phyloP scores from a whole-genome alignment of 2,797 vertebrate genomes.

The Champsocephalus esox region DNA sequence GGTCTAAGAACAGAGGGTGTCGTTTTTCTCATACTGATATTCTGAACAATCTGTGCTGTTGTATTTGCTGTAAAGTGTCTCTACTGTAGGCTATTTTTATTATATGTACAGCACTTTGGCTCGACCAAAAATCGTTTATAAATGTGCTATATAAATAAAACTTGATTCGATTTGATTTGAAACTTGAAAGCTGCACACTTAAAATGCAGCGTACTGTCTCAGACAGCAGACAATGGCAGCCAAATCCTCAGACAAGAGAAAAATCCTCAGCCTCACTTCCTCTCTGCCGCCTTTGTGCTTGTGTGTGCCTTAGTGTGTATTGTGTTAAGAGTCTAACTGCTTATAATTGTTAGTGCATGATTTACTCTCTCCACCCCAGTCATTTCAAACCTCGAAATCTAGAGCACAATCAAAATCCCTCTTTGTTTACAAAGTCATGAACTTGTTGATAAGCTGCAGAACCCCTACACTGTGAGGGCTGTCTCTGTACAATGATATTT shows the following conservation, averaged over 20 bases:
- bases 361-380: constrained; percentile 39
- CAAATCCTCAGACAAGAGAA: constrained; percentile 70
- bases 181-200: constrained; percentile 40
- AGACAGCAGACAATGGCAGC: constrained; percentile 66
- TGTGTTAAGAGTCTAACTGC: constrained; percentile 28
- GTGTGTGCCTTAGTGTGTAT: constrained; percentile 26
- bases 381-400: constrained; percentile 49
- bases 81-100: too few relatives aligned
- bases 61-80: too few relatives aligned
- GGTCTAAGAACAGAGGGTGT: too few relatives aligned
- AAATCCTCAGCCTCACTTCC: constrained; percentile 46
- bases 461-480: constrained; percentile 12
- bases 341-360: constrained; percentile 52
- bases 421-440: constrained; percentile 39
- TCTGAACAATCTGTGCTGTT: too few relatives aligned
- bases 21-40: too few relatives aligned
- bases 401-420: constrained; percentile 35
- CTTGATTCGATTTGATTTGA: too few relatives aligned
- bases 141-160: too few relatives aligned
- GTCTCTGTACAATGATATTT: constrained; percentile 3
- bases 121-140: too few relatives aligned
- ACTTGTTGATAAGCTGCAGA: constrained; percentile 33
- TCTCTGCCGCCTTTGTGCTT: constrained; percentile 34
- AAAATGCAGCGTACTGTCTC: constrained; percentile 60
- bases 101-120: too few relatives aligned